Base-by-base conservation (phyloP, 1,140 invertebrate species). In the Drosophila punjabiensis region DNA sequence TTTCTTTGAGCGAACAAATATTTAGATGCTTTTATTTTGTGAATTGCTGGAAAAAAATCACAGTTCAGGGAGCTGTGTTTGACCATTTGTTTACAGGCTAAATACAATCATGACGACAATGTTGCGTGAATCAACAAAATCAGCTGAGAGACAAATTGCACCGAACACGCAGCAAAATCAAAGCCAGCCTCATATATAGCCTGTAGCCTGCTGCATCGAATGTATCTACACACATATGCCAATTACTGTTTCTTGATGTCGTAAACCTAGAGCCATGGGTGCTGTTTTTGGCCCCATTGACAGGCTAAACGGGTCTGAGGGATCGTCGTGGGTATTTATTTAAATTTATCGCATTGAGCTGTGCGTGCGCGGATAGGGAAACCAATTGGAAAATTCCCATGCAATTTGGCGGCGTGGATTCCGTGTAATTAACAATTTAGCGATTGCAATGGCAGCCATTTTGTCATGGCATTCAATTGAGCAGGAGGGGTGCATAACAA, bases 341-440 rank as follows among this genome's bases (percentile, higher is more conserved):
- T 82, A 80, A 83, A 88, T 89, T 84, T 84, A 89, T 89, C 81
- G 78, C 78, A 81, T 63, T 61, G 81, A 65, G 74, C 62, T 64
- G 60, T 68, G 71, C 71, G 69, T 75, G 71, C 69, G 71, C 69
- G 71, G 69, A 75, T 53, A 20, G 66, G 70, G 70, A 62, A 77
- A 59, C 56, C 61, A 76, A 65, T 65, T 47, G 73, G 50, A 77
- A 76, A 63, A 79, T 79, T 71, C 60, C 43, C 67, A 71, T 79
- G 66, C 67, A 79, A 79, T 79, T 71, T 79, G 52, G 37, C 35
- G 9, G 32, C 56, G 68, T 74, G 50, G 70, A 83, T 88, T 64
- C 68, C 68, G 65, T 89, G 81, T 74, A 88, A 89, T 88, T 89
- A 88, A 88, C 84, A 84, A 88, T 89, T 89, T 84, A 85, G 74